These are phyloP conservation scores for Notodonta ziczac DNA, from an alignment of 2,888 invertebrate species.

Conservation along the genomic window DNA sequence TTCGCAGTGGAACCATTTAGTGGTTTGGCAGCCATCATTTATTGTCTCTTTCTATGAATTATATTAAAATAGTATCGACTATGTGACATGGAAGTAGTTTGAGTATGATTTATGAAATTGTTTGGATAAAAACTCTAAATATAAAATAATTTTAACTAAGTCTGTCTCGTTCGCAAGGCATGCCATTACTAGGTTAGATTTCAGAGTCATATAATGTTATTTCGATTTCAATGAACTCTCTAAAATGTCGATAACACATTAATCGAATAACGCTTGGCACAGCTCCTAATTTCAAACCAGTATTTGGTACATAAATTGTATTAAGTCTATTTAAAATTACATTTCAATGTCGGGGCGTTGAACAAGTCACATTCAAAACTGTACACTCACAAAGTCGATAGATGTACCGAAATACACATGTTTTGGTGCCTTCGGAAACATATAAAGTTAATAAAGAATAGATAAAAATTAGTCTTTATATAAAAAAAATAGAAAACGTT, in stretches of 20 bases:
- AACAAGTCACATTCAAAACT: slow-evolving; percentile 4
- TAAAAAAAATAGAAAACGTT: no score
- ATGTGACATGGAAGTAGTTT: background rate
- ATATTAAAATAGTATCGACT: background rate
- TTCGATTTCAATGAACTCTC: no score
- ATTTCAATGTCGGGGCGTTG: slow-evolving; percentile 16
- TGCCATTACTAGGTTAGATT: no score
- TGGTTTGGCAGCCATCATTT: slow-evolving; percentile 34
- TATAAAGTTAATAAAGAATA: no score
- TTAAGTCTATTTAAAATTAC: slow-evolving; percentile 20
- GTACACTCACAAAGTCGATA: background rate
- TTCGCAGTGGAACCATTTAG: slow-evolving; percentile 16
- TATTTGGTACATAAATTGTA: slow-evolving; percentile 17
- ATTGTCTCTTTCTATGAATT: slow-evolving; percentile 18
- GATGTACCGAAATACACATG: no score
- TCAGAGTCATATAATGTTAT: no score
- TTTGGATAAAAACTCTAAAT: background rate
- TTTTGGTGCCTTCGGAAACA: no score
- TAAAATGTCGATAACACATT: slow-evolving; percentile 22
- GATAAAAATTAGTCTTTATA: no score
- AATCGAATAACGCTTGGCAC: slow-evolving; percentile 33
- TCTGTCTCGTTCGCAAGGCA: no score
- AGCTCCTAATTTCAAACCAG: slow-evolving; percentile 31
- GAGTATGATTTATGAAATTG: no score
- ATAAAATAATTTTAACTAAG: no score